Evolutionary conservation across 92 coral and sea anemone species (phyloP), one percentile per base, ranked within the genome.

Genomic region (Phenganax marumi): DNA sequence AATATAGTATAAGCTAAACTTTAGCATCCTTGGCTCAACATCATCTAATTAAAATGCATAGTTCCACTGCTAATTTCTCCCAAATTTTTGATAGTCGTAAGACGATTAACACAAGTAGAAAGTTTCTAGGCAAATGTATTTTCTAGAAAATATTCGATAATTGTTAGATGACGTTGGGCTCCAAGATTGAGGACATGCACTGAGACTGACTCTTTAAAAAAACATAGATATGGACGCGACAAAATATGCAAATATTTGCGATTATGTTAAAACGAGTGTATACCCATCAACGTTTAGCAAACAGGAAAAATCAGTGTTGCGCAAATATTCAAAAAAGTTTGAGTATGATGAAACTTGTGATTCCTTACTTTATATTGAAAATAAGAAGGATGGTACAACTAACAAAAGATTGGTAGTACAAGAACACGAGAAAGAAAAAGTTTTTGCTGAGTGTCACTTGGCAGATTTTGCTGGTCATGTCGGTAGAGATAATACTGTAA

Each of bases 361-460:
- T 46, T 14, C 43, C 3, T n/a, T 68, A 63, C 33, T 60, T 19
- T 50, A 74, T 12, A 16, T 74, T 18, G 79, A 74, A 13, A 47
- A 14, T 7, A 53, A n/a, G 18, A 74, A 53, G 12, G 79, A 50
- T 12, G 79, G 58, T 7, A 50, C 58, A 1, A 8, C 25, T 10
- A 50, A 52, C n/a, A 50, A 49, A 22, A 10, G 84, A 26, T 52
- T 81, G 74, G 84, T 84, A 21, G 39, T 76, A 1, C 51, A 69
- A 33, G 88, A 85, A 70, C 73, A 80, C 47, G 80, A 76, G 80
- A 77, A 63, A 52, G 16, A 8, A 12, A 73, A 68, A 18, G 73
- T 75, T 62, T 86, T 86, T 8, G 58, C 6, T 47, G 89, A 82
- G 68, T 86, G 89, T 68, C 89, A 86, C 52, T 74, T 77, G 3